These are phyloP conservation scores for Drosophila siamana DNA, from an alignment of 2,888 invertebrate species.

Conservation along the genomic window DNA sequence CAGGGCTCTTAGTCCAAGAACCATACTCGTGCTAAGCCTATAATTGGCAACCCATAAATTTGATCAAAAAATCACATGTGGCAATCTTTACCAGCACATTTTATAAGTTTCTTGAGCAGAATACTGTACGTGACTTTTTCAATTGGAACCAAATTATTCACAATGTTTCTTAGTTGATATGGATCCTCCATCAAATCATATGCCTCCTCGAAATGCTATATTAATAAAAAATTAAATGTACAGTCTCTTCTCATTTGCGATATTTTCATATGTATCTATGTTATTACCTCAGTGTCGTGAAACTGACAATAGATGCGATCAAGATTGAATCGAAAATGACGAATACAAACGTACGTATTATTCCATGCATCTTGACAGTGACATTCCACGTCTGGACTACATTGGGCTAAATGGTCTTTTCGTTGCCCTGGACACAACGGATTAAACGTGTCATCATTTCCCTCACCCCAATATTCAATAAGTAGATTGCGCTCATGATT, in stretches of 20 bases:
- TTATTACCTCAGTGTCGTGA: conserved; percentile 85
- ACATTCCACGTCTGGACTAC: conserved; percentile 89
- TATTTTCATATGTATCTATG: neutral
- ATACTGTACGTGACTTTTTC: conserved; percentile 86
- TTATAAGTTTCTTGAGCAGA: conserved; percentile 79
- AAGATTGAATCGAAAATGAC: conserved; percentile 87
- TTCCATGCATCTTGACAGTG: conserved; percentile 94
- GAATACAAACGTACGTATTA: conserved; percentile 93
- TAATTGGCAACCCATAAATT: no score
- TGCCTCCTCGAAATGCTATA: conserved; percentile 90
- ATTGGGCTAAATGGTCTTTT: conserved; percentile 87
- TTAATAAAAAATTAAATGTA: neutral
- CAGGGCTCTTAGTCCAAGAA: no score
- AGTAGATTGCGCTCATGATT: conserved; percentile 86
- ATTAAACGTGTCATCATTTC: conserved; percentile 87
- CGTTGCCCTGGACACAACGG: conserved; percentile 88
- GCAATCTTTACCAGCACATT: conserved; percentile 81
- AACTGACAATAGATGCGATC: conserved; percentile 86
- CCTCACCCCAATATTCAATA: conserved; percentile 94
- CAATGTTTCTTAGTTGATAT: conserved; percentile 90
- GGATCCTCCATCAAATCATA: conserved; percentile 91
- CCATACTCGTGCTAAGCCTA: no score
- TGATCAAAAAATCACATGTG: conserved; percentile 13
- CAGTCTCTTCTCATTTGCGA: no score
- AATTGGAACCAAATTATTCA: conserved; percentile 86